Conservation (phyloP, 1,140 invertebrate species). For the Drosophila insularis region DNA sequence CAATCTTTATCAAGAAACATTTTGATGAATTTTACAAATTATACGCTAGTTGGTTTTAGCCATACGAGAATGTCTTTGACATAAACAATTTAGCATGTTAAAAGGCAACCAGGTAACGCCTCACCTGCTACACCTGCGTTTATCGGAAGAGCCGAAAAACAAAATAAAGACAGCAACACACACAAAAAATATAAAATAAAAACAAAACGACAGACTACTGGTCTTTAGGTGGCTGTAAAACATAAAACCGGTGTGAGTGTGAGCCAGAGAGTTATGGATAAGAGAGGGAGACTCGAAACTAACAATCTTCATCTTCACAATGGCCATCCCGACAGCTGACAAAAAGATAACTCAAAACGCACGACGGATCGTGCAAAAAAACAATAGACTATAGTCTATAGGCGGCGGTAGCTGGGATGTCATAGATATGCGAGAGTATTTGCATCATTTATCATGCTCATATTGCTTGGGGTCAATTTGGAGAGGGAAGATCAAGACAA, state of each 20-base stretch:
- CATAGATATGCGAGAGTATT: slow-evolving; percentile 53
- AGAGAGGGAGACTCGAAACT: slow-evolving; percentile 25
- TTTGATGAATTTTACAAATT: slow-evolving; percentile 2
- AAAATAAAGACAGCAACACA: slow-evolving; percentile 14
- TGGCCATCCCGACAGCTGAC: slow-evolving; percentile 52
- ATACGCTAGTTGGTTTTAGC: slow-evolving; percentile 6
- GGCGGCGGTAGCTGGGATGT: slow-evolving; percentile 32
- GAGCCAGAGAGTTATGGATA: slow-evolving; percentile 16
- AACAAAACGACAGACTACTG: slow-evolving; percentile 39
- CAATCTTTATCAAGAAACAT: neutral
- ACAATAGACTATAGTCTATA: slow-evolving; percentile 18
- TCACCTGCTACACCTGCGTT: slow-evolving; percentile 37
- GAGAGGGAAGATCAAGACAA: slow-evolving; percentile 33
- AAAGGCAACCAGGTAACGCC: slow-evolving; percentile 42
- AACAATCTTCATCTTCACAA: slow-evolving; percentile 41
- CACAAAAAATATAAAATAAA: slow-evolving; percentile 11
- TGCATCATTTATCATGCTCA: slow-evolving; percentile 71
- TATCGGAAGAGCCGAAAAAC: neutral
- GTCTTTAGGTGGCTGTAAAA: slow-evolving; percentile 32
- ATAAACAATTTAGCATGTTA: slow-evolving; percentile 46
- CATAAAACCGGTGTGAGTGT: slow-evolving; percentile 28
- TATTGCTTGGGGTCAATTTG: slow-evolving; percentile 49
- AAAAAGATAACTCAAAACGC: slow-evolving; percentile 57
- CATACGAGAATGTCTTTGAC: neutral
- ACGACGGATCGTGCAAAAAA: slow-evolving; percentile 63